Evolutionary conservation across 2,888 invertebrate species (phyloP).

Genomic region (Lydus trimaculatus): DNA sequence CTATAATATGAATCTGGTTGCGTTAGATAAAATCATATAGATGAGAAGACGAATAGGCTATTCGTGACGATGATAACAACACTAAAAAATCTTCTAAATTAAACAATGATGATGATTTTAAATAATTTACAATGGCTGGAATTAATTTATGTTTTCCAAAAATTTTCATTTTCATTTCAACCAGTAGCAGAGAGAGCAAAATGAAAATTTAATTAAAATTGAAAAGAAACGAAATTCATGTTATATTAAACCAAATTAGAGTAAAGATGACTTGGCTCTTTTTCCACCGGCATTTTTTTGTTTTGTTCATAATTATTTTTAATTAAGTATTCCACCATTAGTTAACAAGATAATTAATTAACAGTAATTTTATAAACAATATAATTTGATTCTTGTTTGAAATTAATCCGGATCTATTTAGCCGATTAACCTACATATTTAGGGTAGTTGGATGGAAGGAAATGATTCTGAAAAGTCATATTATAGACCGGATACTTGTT

Average conservation of each 20-base stretch:
- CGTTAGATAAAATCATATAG: conserved; percentile 44
- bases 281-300: not conserved
- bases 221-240: not conserved
- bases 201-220: conserved; percentile 35
- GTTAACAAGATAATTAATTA: not conserved
- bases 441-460: not conserved
- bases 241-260: not conserved
- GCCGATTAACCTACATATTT: not conserved
- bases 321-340: not conserved
- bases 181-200: conserved; percentile 23
- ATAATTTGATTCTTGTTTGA: not conserved
- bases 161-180: conserved; percentile 22
- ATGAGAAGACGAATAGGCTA: conserved; percentile 42
- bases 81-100: conserved; percentile 25
- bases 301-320: not conserved
- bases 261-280: conserved; percentile 1
- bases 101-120: conserved; percentile 34
- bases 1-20: conserved; percentile 41
- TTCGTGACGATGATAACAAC: conserved; percentile 45
- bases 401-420: not conserved
- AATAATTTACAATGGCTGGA: conserved; percentile 24
- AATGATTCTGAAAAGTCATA: not conserved
- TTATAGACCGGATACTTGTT: not conserved
- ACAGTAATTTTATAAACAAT: too few relatives aligned
- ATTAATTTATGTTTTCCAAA: conserved; percentile 25